Percentiles rank a stretch among this genome's conserved stretches.
These are phyloP conservation scores for Digitonthophagus gazella DNA, from an alignment of 2,888 invertebrate genomes.

Conservation along the genomic window DNA sequence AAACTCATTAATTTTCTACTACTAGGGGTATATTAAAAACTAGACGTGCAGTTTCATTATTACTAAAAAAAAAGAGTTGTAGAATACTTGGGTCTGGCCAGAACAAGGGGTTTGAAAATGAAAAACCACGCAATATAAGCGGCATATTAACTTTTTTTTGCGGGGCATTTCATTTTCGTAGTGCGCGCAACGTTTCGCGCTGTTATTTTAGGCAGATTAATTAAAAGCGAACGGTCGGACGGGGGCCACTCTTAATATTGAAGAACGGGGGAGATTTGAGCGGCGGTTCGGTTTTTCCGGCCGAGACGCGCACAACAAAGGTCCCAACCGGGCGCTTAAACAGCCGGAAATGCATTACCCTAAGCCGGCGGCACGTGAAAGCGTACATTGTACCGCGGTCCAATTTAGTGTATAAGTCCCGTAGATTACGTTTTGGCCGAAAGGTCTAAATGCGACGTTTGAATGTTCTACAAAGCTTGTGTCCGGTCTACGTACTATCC, in stretches of 20 bases:
- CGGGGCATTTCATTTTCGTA: not conserved
- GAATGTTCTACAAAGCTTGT: not conserved
- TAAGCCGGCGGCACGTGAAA: not conserved
- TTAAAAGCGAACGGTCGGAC: conserved; percentile 1
- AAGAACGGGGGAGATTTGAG: conserved; percentile 9
- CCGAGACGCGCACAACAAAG: conserved; percentile 6
- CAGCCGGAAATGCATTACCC: conserved; percentile 12
- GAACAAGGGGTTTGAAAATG: not conserved
- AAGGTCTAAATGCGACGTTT: not conserved
- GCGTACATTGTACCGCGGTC: not conserved
- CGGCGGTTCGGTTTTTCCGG: not conserved
- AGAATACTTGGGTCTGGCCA: not conserved
- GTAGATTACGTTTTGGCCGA: not conserved
- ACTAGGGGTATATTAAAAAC: not conserved
- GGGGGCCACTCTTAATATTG: conserved; percentile 11
- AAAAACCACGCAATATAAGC: not conserved
- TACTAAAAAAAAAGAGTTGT: not conserved
- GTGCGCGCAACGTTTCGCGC: not conserved
- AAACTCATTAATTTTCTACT: not conserved
- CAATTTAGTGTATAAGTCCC: not conserved
- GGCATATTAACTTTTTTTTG: not conserved
- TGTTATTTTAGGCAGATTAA: conserved; percentile 5
- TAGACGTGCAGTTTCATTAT: not conserved
- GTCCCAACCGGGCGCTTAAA: conserved; percentile 1
- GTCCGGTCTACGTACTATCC: not conserved